Percentiles rank a stretch among this genome's conserved stretches.
Conservation (phyloP, 2,888 invertebrate genomes). For the Polylopha cassiicola region DNA sequence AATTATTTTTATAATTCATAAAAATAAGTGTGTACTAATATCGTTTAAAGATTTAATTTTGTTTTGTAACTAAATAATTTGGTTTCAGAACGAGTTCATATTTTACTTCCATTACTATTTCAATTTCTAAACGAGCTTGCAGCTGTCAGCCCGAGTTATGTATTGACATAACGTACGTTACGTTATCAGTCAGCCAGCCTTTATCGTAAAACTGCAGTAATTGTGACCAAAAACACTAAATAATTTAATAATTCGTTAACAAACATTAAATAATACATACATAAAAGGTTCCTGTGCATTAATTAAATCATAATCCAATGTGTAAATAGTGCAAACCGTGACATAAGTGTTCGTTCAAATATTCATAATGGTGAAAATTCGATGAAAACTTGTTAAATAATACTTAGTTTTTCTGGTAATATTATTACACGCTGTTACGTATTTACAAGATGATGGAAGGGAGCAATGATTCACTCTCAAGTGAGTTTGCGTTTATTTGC, state of each 20-base stretch:
- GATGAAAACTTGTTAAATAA: conserved; percentile 22
- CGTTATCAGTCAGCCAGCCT: conserved; percentile 23
- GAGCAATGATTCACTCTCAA: conserved; percentile 62
- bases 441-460: conserved; percentile 56
- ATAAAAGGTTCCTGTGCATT: background rate
- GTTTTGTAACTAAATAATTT: too few relatives aligned
- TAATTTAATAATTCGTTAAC: too few relatives aligned
- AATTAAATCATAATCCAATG: background rate
- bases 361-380: conserved; percentile 26
- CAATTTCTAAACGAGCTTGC: conserved; percentile 21
- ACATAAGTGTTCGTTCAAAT: conserved; percentile 23
- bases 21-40: too few relatives aligned
- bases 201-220: too few relatives aligned
- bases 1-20: too few relatives aligned
- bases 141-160: conserved; percentile 23
- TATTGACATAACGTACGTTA: conserved; percentile 27
- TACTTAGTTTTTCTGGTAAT: conserved; percentile 24
- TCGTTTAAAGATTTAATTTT: too few relatives aligned
- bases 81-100: background rate
- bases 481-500: conserved; percentile 36
- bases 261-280: too few relatives aligned
- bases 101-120: background rate
- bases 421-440: conserved; percentile 19
- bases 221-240: too few relatives aligned
- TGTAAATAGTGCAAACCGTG: conserved; percentile 2